phyloP scores from a whole-genome alignment of 2,113 vertebrate species.

The Bufo bufo region DNA sequence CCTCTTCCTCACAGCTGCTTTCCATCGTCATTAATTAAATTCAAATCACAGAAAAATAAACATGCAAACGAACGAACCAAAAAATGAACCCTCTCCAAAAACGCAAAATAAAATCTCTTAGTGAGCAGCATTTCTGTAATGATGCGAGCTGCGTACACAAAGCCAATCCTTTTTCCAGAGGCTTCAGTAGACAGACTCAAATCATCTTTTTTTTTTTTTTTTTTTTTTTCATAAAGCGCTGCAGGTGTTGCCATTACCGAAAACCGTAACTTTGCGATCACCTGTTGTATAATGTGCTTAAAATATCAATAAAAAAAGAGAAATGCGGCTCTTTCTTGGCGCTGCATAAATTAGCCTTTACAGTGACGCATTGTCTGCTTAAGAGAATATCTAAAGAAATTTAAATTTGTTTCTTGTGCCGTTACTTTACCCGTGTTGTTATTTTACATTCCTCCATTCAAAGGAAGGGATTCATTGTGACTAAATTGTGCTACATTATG shows the following conservation, averaged over 20 bases:
- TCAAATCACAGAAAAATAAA: constrained; percentile 60
- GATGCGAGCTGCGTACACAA: constrained; percentile 37
- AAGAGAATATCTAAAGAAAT: constrained; percentile 43
- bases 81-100: constrained; percentile 57
- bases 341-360: constrained; percentile 18
- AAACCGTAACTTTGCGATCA: constrained; percentile 50
- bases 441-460: constrained; percentile 41
- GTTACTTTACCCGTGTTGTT: constrained; percentile 30
- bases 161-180: constrained; percentile 28
- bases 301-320: constrained; percentile 41
- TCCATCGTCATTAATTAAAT: constrained; percentile 60
- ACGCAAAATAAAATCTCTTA: constrained; percentile 56
- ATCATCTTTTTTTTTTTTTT: constrained; percentile 35
- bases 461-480: constrained; percentile 39
- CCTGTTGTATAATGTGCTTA: constrained; percentile 54
- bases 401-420: constrained; percentile 32
- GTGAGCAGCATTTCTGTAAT: constrained; percentile 49
- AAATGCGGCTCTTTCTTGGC: constrained; percentile 5
- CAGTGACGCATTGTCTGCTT: constrained; percentile 7
- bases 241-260: constrained; percentile 50
- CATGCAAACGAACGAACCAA: constrained; percentile 47
- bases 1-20: constrained; percentile 55
- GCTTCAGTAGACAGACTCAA: constrained; percentile 41
- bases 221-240: constrained; percentile 25
- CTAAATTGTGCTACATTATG: constrained; percentile 53